Percentiles rank a stretch among this genome's conserved stretches.
Conservation (phyloP, 2,888 invertebrate genomes). For the Noctuana brunneofusca region DNA sequence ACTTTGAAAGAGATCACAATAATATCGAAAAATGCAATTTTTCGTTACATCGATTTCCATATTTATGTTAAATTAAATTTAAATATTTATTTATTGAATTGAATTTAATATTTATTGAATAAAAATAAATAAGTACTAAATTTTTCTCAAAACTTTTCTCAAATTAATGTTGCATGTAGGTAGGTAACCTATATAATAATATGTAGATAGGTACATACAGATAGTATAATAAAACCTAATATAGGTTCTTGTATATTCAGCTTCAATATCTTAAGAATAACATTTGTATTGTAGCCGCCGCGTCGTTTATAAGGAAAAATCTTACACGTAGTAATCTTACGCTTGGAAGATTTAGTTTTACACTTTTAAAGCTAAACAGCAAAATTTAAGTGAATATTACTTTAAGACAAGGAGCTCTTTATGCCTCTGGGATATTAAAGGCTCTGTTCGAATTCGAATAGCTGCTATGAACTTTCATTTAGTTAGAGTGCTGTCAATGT, state of each 20-base stretch:
- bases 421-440: slow-evolving; percentile 13
- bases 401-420: slow-evolving; percentile 5
- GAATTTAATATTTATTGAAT: too few species aligned
- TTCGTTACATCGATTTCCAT: background rate
- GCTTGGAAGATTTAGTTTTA: background rate
- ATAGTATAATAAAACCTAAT: too few species aligned
- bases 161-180: too few species aligned
- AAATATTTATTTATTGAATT: too few species aligned
- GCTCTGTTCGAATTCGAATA: slow-evolving; percentile 9
- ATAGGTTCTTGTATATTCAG: too few species aligned
- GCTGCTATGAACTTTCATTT: slow-evolving; percentile 23
- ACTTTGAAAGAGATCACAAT: background rate
- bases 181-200: too few species aligned
- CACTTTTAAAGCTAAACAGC: background rate
- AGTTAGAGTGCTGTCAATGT: slow-evolving; percentile 25
- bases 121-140: too few species aligned
- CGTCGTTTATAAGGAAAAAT: background rate
- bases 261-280: background rate
- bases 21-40: background rate
- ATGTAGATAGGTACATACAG: too few species aligned
- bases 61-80: too few species aligned
- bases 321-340: background rate
- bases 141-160: too few species aligned
- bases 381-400: background rate
- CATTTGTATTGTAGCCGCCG: too few species aligned